These are phyloP conservation scores for Prietella phreatophila DNA, from an alignment of 2,113 vertebrate genomes.

Conservation along the genomic window DNA sequence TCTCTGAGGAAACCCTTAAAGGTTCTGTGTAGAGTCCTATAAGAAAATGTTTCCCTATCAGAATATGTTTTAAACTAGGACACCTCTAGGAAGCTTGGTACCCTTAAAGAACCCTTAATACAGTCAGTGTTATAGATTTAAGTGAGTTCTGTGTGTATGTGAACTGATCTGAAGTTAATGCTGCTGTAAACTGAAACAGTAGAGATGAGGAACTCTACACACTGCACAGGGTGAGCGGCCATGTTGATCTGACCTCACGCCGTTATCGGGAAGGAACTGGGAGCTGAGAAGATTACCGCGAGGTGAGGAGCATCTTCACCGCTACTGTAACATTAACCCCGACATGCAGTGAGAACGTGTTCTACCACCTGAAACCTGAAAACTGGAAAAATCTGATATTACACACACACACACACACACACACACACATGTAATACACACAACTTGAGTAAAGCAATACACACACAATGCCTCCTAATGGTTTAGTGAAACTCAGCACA, in stretches of 20 bases:
- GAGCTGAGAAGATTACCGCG: too few species aligned
- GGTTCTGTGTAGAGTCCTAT: too few species aligned
- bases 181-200: too few species aligned
- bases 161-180: too few species aligned
- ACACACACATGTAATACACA: background rate
- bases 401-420: background rate
- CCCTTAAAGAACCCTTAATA: background rate
- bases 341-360: background rate
- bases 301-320: background rate
- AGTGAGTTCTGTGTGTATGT: background rate
- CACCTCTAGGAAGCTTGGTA: background rate
- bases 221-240: too few species aligned
- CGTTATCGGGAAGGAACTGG: too few species aligned
- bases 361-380: background rate
- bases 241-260: too few species aligned
- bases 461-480: background rate
- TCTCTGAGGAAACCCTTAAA: too few species aligned
- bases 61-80: background rate
- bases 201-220: too few species aligned
- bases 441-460: background rate
- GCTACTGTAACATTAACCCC: background rate
- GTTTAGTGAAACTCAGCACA: constrained; percentile 3
- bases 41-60: background rate
- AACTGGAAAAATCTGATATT: background rate
- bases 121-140: background rate